Evolutionary conservation across 2,797 vertebrate species (phyloP).

Genomic region (Todus mexicanus): DNA sequence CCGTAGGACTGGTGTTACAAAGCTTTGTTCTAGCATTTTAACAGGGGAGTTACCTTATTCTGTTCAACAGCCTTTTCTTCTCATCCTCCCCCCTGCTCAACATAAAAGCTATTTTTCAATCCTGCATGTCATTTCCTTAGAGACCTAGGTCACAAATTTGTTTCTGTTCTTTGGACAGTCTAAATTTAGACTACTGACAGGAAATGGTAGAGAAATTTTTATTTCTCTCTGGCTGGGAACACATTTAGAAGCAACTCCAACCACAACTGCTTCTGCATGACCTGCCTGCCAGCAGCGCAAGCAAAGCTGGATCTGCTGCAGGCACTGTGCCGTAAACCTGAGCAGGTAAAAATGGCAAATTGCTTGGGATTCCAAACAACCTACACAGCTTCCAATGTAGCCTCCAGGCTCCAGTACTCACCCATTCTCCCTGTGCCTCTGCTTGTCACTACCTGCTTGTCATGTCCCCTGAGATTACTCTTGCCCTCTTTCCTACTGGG

Average conservation of each 20-base stretch:
- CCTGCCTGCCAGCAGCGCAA: not conserved
- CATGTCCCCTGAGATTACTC: not conserved
- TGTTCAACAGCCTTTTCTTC: not conserved
- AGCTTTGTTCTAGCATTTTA: constrained; percentile 31
- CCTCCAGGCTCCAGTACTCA: not conserved
- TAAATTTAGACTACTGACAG: constrained; percentile 51
- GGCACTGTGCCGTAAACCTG: not conserved
- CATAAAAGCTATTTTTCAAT: constrained; percentile 22
- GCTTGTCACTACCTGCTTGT: not conserved
- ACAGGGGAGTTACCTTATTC: constrained; percentile 14
- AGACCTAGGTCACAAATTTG: constrained; percentile 13
- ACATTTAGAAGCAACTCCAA: not conserved
- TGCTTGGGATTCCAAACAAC: not conserved
- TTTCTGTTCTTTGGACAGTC: constrained; percentile 35
- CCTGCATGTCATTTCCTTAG: constrained; percentile 25
- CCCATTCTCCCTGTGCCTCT: not conserved
- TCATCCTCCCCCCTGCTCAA: not conserved
- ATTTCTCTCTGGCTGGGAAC: not conserved
- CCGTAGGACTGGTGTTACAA: not conserved
- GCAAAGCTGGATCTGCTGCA: not conserved
- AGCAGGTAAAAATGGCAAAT: not conserved
- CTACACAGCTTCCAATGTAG: not conserved
- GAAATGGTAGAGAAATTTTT: constrained; percentile 17
- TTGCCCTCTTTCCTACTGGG: not conserved
- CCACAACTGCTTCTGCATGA: not conserved